phyloP scores from a whole-genome alignment of 1,140 invertebrate genomes.

The Pogonus chalceus region DNA sequence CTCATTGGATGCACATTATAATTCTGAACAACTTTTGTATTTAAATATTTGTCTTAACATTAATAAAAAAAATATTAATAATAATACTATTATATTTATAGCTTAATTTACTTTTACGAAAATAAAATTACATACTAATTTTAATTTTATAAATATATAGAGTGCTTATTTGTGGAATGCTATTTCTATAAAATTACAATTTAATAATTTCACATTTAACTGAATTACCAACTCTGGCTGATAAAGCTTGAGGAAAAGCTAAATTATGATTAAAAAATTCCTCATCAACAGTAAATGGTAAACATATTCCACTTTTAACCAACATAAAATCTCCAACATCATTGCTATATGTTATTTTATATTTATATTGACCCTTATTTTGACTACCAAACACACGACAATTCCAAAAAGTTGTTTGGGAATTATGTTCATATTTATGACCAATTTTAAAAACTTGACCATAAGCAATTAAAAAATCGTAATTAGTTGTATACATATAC shows the following conservation, averaged over 20 bases:
- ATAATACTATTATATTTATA: no score
- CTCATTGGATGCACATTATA: no score
- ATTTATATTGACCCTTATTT: not conserved
- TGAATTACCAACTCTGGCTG: not conserved
- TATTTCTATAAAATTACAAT: conserved; percentile 4
- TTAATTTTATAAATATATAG: no score
- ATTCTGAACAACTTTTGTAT: no score
- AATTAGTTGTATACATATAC: not conserved
- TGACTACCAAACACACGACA: not conserved
- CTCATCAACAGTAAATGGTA: not conserved
- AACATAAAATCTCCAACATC: not conserved
- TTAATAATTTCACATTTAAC: not conserved
- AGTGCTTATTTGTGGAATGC: no score
- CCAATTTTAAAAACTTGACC: not conserved
- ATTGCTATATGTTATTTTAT: not conserved
- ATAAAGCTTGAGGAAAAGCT: not conserved
- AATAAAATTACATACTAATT: no score
- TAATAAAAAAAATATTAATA: no score
- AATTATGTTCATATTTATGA: not conserved
- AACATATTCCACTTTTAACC: not conserved
- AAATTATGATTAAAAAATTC: not conserved
- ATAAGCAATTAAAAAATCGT: not conserved
- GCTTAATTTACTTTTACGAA: no score
- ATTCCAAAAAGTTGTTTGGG: not conserved
- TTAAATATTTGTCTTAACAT: no score